Base-by-base conservation (phyloP, 1,140 invertebrate species). In the Holotrichia oblita region DNA sequence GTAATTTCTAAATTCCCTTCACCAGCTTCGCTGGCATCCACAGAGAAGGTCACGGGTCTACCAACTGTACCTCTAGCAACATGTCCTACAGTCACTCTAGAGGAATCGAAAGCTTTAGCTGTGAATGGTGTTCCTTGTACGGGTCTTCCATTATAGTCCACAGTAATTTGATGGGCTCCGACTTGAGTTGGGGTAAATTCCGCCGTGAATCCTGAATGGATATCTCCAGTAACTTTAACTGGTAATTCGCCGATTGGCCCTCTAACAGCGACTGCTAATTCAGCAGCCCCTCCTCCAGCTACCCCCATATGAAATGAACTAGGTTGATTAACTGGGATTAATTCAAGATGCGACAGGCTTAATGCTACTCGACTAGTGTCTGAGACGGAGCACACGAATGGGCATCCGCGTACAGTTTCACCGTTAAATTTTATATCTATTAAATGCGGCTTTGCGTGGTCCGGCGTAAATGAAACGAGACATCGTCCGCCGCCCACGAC, bases 341-440 rank as follows among this genome's bases (percentile, higher is more conserved):
- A 87, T 87, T 98, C 97, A 84, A 94, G 88, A 85, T 95, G 93
- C 80, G 91, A 90, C 44, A 96, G 88, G 83, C 93, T 95, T 9
- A 96, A 89, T 9, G 93, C 93, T 20, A 95, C 94, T 82, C 94
- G 89, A 80, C 93, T 94, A 61, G 93, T 94, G 83, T 95, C 94
- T 0, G 94, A 92, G 42, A 96, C 93, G 77, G 93, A 91, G 83
- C 94, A 95, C 42, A 94, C 89, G 85, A 97, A 96, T n/a, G 97
- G 96, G 86, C 96, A 97, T 73, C 95, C 95, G 82, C 94, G 93
- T 17, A 99, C 96, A 77, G 96, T 96, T 89, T 98, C 95, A 69
- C 96, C 96, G 87, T 99, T 99, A 88, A 99, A 99, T 88, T 97
- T 99, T 79, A 99, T 99, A 88, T 99, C 97, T 82, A 99, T 98